These are phyloP conservation scores for Andrena flavipes DNA, from an alignment of 2,888 invertebrate species.

Conservation along the genomic window DNA sequence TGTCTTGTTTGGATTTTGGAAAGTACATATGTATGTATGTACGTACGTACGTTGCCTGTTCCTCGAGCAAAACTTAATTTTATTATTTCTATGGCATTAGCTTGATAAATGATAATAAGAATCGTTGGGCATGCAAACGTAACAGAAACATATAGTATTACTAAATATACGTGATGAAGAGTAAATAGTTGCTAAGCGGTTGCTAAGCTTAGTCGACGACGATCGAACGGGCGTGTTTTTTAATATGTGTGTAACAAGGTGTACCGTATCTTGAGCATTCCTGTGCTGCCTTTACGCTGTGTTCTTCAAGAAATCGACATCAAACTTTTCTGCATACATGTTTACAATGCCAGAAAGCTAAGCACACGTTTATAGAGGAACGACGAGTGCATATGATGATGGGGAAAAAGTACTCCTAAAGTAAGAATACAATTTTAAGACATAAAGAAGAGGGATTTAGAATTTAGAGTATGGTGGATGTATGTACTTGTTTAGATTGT, in stretches of 20 bases:
- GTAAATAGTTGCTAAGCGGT: background rate
- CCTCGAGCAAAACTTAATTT: slow-evolving; percentile 26
- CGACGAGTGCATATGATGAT: background rate
- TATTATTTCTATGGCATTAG: slow-evolving; percentile 26
- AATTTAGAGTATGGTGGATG: slow-evolving; percentile 20
- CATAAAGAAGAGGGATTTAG: slow-evolving; percentile 11
- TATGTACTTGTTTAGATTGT: slow-evolving; percentile 59
- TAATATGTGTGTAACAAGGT: slow-evolving; percentile 16
- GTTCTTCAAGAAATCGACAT: slow-evolving; percentile 53
- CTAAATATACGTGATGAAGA: slow-evolving; percentile 26
- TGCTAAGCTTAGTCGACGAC: slow-evolving; percentile 26
- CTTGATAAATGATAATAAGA: slow-evolving; percentile 12
- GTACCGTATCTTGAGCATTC: slow-evolving; percentile 77
- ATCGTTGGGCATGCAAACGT: slow-evolving; percentile 12
- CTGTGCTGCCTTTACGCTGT: slow-evolving; percentile 79
- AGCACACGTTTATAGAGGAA: slow-evolving; percentile 8
- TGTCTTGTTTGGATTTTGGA: slow-evolving; percentile 39
- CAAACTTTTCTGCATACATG: slow-evolving; percentile 45
- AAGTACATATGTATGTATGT: slow-evolving; percentile 9
- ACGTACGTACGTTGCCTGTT: background rate
- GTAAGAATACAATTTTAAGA: slow-evolving; percentile 40
- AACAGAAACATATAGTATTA: background rate
- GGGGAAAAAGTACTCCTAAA: slow-evolving; percentile 16
- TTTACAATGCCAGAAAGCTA: slow-evolving; percentile 32
- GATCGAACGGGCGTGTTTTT: slow-evolving; percentile 47